Base-by-base conservation (phyloP, 2,113 vertebrate species). In the Willisornis vidua region DNA sequence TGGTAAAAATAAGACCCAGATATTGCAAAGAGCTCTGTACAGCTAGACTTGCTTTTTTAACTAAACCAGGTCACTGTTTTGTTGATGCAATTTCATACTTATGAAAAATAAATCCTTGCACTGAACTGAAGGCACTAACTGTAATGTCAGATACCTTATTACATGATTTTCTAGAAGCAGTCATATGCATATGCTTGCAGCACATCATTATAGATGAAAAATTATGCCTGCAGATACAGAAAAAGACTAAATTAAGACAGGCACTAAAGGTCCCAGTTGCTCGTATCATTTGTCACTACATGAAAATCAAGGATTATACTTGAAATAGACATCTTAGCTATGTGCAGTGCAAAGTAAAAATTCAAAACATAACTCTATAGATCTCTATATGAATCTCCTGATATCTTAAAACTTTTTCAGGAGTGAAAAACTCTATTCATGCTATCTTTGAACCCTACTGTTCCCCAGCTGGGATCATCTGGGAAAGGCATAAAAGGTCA, bases 21-120 rank as follows among this genome's bases (percentile, higher is more conserved):
- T 79, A 85, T 82, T 79, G 31, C 15, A 72, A 58, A 78, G 28
- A 73, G 23, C 19, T 79, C 87, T 46, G 17, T 85, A 46, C 9
- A 78, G 37, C 45, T 68, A 78, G 76, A 67, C 61, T 87, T 74
- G 57, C 1, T 12, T 73, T 90, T 92, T 71, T 49, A 84, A 45
- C 57, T 81, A 81, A 96, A 90, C 7, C 57, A 78, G 73, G 68
- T 90, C 93, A 94, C 22, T 37, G 45, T 39, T 96, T 62, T 81
- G 35, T 63, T 81, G 48, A 51, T 74, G 65, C 7, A 62, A n/a
- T 70, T 57, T 73, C 4, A 5, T 54, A n/a, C 14, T 74, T 57
- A 62, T 1, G 2, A 51, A 76, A 85, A 72, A 31, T 16, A 73
- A 51, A 15, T 12, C 9, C 48, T 67, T 70, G 6, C 33, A 51